Conservation (phyloP, 2,797 vertebrate genomes). For the Poeciliopsis infans region DNA sequence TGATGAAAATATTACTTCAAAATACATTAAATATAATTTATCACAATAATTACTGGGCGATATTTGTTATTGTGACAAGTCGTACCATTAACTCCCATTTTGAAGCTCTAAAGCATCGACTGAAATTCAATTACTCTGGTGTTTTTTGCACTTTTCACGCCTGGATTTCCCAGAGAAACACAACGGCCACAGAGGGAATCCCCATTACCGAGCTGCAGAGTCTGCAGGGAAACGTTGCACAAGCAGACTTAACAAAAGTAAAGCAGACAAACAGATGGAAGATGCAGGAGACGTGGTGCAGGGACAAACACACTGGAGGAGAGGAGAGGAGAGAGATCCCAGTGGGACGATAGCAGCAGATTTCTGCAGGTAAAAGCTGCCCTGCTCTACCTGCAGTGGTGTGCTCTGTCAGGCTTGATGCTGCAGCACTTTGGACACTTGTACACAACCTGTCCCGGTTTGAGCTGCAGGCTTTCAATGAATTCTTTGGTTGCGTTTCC, state of each 20-base stretch:
- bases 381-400: slow-evolving; percentile 81
- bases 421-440: slow-evolving; percentile 99
- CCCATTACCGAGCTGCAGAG: slow-evolving; percentile 35
- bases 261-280: slow-evolving; percentile 7
- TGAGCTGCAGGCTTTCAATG: slow-evolving; percentile 97
- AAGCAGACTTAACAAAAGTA: background rate
- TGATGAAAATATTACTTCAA: too few relatives aligned
- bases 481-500: slow-evolving; percentile 99
- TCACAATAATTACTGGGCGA: too few relatives aligned
- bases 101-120: background rate
- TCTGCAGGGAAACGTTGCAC: slow-evolving; percentile 47
- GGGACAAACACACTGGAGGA: slow-evolving; percentile 11
- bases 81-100: background rate
- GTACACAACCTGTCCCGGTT: slow-evolving; percentile 97
- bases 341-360: slow-evolving; percentile 8
- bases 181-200: slow-evolving; percentile 38
- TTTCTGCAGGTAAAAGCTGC: slow-evolving; percentile 15
- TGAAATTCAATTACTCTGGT: slow-evolving; percentile 55
- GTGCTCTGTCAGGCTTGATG: slow-evolving; percentile 97
- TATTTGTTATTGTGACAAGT: too few relatives aligned
- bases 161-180: slow-evolving; percentile 42
- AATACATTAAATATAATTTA: too few relatives aligned
- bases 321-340: slow-evolving; percentile 13
- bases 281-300: slow-evolving; percentile 12
- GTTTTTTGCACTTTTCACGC: slow-evolving; percentile 64